Evolutionary conservation across 2,113 vertebrate species (phyloP).

Genomic region (Lagopus leucura): DNA sequence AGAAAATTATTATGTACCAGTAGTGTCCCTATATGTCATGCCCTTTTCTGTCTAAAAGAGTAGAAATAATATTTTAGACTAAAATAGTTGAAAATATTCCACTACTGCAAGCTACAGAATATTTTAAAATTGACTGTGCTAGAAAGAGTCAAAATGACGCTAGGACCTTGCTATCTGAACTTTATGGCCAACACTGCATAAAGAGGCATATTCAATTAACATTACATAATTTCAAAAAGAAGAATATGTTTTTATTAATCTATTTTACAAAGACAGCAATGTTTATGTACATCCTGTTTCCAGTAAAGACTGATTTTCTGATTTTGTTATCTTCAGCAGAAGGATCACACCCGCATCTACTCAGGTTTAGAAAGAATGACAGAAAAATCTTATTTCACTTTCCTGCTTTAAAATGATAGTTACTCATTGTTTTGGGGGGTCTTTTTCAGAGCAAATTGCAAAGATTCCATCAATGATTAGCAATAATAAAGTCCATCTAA

Average conservation of each 20-base stretch:
- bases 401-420: background rate
- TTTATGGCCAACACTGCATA: background rate
- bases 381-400: background rate
- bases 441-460: background rate
- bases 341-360: background rate
- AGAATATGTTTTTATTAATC: background rate
- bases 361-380: background rate
- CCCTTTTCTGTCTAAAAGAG: background rate
- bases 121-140: background rate
- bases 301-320: background rate
- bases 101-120: fast-evolving
- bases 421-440: background rate
- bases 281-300: background rate
- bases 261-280: background rate
- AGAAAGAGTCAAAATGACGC: background rate
- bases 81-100: no score
- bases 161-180: background rate
- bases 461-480: background rate
- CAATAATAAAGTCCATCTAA: background rate
- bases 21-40: background rate
- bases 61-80: no score
- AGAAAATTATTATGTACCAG: background rate
- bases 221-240: background rate
- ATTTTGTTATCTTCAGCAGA: background rate
- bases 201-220: background rate